Evolutionary conservation across 2,888 invertebrate species (phyloP).

Genomic region (Thecocarcelia acutangulata): DNA sequence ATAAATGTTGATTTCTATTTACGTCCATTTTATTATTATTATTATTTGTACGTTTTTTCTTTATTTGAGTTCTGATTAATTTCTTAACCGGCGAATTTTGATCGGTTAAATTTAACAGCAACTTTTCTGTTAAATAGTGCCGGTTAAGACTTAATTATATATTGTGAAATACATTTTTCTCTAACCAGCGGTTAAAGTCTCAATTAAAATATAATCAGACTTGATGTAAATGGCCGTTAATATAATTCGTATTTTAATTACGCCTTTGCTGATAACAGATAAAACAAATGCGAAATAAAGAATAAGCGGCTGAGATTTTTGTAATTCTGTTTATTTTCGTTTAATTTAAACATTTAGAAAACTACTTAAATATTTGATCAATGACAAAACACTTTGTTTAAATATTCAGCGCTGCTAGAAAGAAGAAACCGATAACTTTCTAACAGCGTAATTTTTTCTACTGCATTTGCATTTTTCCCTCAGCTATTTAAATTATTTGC

Average conservation of each 20-base stretch:
- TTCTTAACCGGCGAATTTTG: too few species aligned
- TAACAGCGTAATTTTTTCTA: slow-evolving; percentile 11
- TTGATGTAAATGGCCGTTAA: too few species aligned
- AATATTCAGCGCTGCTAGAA: slow-evolving; percentile 1
- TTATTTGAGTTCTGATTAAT: too few species aligned
- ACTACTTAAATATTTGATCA: slow-evolving; percentile 36
- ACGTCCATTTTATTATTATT: too few species aligned
- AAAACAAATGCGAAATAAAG: slow-evolving; percentile 6
- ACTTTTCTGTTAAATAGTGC: too few species aligned
- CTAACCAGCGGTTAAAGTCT: too few species aligned
- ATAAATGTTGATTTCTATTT: too few species aligned
- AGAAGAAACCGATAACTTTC: slow-evolving; percentile 27
- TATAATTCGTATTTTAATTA: not conserved
- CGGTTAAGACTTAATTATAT: too few species aligned
- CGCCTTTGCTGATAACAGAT: not conserved
- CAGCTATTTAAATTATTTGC: slow-evolving; percentile 20
- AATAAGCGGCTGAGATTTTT: slow-evolving; percentile 14
- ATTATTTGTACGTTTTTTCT: too few species aligned
- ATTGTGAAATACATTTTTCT: too few species aligned
- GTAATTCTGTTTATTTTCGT: slow-evolving; percentile 8
- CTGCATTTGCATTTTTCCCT: not conserved
- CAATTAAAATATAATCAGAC: too few species aligned
- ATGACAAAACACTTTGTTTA: slow-evolving; percentile 46
- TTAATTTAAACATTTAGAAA: slow-evolving; percentile 24
- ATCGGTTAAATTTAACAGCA: too few species aligned